A percentile compares a stretch with the other conserved stretches of the same genome.
These are phyloP conservation scores for Neoarius graeffei DNA, from an alignment of 2,113 vertebrate genomes.

Conservation along the genomic window DNA sequence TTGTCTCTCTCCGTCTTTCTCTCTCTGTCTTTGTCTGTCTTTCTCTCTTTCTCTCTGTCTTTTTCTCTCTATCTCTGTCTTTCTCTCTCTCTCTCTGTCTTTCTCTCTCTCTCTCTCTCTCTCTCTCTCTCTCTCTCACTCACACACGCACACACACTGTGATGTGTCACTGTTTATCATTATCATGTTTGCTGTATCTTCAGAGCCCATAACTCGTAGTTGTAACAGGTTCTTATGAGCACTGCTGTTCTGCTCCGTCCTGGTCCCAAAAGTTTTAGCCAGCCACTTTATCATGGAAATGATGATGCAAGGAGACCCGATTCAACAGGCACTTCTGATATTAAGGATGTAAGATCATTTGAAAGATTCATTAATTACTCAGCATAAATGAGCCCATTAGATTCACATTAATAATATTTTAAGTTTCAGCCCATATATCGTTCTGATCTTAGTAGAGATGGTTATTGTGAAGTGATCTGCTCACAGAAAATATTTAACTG, in stretches of 20 bases:
- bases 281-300: neutral
- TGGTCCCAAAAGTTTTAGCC: neutral
- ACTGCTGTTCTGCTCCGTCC: neutral
- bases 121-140: neutral
- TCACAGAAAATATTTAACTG: neutral
- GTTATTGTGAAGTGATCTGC: neutral
- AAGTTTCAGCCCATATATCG: neutral
- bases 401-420: neutral
- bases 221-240: neutral
- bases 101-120: neutral
- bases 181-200: neutral
- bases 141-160: neutral
- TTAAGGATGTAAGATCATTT: neutral
- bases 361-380: no score
- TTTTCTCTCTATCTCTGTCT: no score
- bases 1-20: no score
- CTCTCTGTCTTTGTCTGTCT: no score
- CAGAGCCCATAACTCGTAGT: no score
- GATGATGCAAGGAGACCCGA: neutral
- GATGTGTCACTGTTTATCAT: no score
- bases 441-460: neutral
- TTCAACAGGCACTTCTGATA: neutral
- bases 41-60: no score
- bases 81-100: no score
- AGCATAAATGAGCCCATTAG: neutral